phyloP scores from a whole-genome alignment of 1,140 invertebrate genomes.

The Drosophila biarmipes region DNA sequence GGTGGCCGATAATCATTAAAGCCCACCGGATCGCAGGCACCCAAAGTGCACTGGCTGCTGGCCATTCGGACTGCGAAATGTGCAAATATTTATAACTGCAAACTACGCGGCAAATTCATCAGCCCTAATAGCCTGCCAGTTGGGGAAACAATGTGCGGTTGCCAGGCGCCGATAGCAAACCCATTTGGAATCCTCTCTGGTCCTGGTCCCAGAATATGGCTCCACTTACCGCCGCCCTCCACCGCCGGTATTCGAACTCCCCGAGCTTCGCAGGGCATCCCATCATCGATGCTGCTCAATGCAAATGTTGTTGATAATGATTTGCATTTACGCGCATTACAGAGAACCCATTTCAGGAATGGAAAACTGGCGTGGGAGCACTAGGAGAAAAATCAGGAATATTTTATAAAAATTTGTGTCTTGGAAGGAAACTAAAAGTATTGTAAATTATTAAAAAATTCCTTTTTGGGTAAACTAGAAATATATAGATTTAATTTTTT shows the following conservation, averaged over 20 bases:
- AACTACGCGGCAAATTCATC: constrained; percentile 59
- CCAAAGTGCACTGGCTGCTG: constrained; percentile 53
- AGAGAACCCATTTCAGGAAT: constrained; percentile 34
- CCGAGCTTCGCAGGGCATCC: background rate
- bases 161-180: constrained; percentile 19
- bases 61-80: constrained; percentile 54
- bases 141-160: constrained; percentile 33
- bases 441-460: too few relatives aligned
- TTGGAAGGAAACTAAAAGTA: too few relatives aligned
- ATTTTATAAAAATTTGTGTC: too few relatives aligned
- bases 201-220: background rate
- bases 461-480: too few relatives aligned
- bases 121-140: constrained; percentile 57
- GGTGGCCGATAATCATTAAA: constrained; percentile 43
- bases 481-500: too few relatives aligned
- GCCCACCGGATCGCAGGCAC: constrained; percentile 5
- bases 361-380: background rate
- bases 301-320: constrained; percentile 77
- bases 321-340: constrained; percentile 71
- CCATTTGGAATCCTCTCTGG: constrained; percentile 29
- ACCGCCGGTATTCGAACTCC: background rate
- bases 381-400: background rate
- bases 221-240: background rate
- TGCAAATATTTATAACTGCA: constrained; percentile 72
- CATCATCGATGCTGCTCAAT: constrained; percentile 42